These are phyloP conservation scores for Heliornis fulica DNA, from an alignment of 2,113 vertebrate species.

Conservation along the genomic window DNA sequence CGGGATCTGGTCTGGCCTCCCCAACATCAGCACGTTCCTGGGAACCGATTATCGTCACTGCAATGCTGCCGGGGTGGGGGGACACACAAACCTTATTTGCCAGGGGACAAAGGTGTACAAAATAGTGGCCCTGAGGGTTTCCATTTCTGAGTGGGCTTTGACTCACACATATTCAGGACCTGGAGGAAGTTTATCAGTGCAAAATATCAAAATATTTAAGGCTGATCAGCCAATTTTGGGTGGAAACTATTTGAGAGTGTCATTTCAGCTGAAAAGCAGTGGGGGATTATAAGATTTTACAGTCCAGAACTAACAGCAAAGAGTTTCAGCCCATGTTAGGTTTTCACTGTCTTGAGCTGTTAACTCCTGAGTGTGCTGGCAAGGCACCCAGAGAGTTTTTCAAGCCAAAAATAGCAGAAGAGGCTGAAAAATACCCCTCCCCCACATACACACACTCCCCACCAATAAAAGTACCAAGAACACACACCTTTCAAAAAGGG, in stretches of 20 bases:
- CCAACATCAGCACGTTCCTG: not conserved
- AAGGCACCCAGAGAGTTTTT: not conserved
- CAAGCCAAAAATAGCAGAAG: not conserved
- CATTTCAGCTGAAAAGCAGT: constrained; percentile 30
- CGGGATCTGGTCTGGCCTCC: not conserved
- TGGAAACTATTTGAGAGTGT: constrained; percentile 30
- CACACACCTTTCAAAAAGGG: not conserved
- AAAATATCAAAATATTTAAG: not conserved
- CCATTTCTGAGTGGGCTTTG: not conserved
- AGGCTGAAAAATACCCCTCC: not conserved
- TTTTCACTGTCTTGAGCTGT: constrained; percentile 36
- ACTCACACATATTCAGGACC: not conserved
- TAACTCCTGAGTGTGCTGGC: constrained; percentile 9
- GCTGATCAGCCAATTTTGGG: not conserved
- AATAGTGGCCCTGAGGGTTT: not conserved
- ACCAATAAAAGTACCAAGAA: not conserved
- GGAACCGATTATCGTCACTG: not conserved
- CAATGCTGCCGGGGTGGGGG: not conserved
- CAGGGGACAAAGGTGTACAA: not conserved
- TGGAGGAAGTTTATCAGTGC: not conserved
- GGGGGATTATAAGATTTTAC: constrained; percentile 32
- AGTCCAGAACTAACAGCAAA: constrained; percentile 52
- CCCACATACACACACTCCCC: not conserved
- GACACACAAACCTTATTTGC: not conserved
- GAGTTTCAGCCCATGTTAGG: not conserved